Base-by-base conservation (phyloP, 2,888 invertebrate species). In the Clistopyga incitator region DNA sequence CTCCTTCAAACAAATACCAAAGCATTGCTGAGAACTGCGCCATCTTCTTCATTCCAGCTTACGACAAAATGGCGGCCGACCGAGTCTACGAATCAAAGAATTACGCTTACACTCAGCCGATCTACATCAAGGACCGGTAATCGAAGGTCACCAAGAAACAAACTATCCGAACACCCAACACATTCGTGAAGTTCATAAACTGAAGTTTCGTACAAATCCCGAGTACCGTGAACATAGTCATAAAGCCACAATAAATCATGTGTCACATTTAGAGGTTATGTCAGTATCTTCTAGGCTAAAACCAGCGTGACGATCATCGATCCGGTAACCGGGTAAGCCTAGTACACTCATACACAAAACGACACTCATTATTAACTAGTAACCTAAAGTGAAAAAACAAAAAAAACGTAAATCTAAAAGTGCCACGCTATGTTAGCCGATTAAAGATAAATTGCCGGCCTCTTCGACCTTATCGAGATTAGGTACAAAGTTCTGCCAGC, bases 21-120 rank as follows among this genome's bases (percentile, higher is more conserved):
- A 8, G 18, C 15, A 6, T 18, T 8, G 13, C 3, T 13, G 74
- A 80, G 38, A 38, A 10, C 38, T 38, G 0, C 4, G 3, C 18
- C 18, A 50, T n/a, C 23, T 59, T 65, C 20, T 52, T 29, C 70
- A n/a, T 79, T 79, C 65, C 70, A 84, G 85, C 56, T 38, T 18
- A 72, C 13, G 64, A 68, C 6, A 56, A 82, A 56, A 67, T 76
- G 3, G 89, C 90, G 38, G 75, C 83, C 1, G 77, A 79, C 6
- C 74, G 77, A 61, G 88, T 91, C 64, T 91, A 91, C 79, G 89
- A 92, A 70, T 54, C 83, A 74, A 92, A 92, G 81, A 92, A 92
- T 85, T 92, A 92, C 61, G 76, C 84, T 1, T 88, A 91, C 65
- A 77, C 90, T 8, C 83, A 84, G 23, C 79, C 86, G 0, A 77